Conservation (phyloP, 2,888 invertebrate genomes). For the Dicyrtoma fusca region DNA sequence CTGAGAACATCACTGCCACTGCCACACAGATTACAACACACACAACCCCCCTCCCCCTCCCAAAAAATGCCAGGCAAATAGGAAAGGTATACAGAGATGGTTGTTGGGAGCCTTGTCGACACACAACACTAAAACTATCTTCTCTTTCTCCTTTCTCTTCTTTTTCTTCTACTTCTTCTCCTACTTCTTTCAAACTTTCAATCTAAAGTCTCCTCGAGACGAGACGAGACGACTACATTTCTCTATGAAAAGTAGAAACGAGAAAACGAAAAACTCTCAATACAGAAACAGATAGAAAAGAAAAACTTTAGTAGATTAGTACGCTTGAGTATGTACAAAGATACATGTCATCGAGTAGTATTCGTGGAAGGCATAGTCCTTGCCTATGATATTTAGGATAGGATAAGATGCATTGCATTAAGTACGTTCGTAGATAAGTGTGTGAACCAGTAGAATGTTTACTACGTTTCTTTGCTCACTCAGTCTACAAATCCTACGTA, state of each 20-base stretch:
- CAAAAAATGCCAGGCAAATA: neutral
- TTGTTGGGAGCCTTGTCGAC: neutral
- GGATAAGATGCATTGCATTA: no score
- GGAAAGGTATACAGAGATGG: neutral
- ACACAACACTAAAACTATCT: slow-evolving; percentile 21
- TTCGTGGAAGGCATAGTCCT: neutral
- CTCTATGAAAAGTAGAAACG: neutral
- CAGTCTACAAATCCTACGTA: no score
- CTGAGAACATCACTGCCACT: no score
- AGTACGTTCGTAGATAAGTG: no score
- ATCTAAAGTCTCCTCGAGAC: slow-evolving; percentile 17
- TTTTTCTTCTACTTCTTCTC: neutral
- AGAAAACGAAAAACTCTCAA: slow-evolving; percentile 27
- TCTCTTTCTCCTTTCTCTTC: slow-evolving; percentile 4
- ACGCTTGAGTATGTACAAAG: neutral
- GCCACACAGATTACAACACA: no score
- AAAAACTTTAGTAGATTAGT: slow-evolving; percentile 35
- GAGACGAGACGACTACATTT: no score
- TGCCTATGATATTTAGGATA: neutral
- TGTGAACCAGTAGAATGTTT: no score
- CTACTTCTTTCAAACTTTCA: slow-evolving; percentile 11
- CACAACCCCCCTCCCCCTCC: no score
- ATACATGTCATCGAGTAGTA: neutral
- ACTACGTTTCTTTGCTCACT: no score
- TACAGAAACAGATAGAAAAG: slow-evolving; percentile 23